Base-by-base conservation (phyloP, 2,113 vertebrate species). In the Cebus imitator region DNA sequence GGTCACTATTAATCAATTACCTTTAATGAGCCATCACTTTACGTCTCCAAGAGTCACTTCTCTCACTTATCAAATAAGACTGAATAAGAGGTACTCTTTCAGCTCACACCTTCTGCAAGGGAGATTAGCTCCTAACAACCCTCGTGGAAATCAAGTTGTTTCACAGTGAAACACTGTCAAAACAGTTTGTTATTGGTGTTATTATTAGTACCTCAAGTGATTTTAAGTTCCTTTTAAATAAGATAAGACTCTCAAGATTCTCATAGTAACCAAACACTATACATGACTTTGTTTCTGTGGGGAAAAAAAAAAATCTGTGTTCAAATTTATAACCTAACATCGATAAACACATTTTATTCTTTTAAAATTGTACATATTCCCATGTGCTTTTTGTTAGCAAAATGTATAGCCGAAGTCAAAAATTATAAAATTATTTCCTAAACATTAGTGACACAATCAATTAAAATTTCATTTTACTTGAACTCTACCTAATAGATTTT, bases 341-440 rank as follows among this genome's bases (percentile, higher is more conserved):
- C 20, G 83, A 87, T 91, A 88, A 91, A 75, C 16, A 92, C 17
- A 32, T 50, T 84, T 94, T 66, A 83, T 84, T 90, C 75, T 85
- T 83, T 45, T n/a, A 55, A 1, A 80, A 57, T 73, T 94, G 5
- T 21, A 70, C 55, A 83, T 85, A 66, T 78, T 48, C 5, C 32
- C 35, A 80, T 5, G 1, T 75, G 10, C 18, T 87, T 16, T 96
- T 40, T 76, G 35, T 83, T 80, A 91, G 52, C 37, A 98, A 32
- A 85, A 93, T 93, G 55, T 93, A 80, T 87, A 52, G 16, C 9
- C 86, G 17, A 75, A 91, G 79, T 58, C 4, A 91, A 93, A 91
- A 84, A 82, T 43, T 32, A 87, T 75, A 92, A 95, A 95, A 85
- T 68, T 6, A 86, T 95, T 96, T 96, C 21, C 64, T 89, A 89